Percentiles rank a stretch among this genome's conserved stretches.
phyloP scores from a whole-genome alignment of 2,888 invertebrate genomes.

The Drosophila ustulata region DNA sequence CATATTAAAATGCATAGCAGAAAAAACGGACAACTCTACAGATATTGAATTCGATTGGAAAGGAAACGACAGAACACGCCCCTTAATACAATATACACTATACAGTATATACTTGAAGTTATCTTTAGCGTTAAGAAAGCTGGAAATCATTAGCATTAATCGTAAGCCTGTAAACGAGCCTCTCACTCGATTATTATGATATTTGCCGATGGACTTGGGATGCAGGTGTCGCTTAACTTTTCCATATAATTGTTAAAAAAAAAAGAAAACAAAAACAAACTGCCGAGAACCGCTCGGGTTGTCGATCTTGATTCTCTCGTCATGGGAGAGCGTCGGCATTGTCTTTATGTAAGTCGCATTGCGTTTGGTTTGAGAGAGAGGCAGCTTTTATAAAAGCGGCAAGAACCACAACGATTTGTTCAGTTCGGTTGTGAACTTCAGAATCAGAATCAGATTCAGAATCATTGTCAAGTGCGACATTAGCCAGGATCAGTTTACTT shows the following conservation, averaged over 20 bases:
- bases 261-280: background rate
- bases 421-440: constrained; percentile 73
- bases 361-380: constrained; percentile 12
- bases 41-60: background rate
- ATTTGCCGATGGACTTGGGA: constrained; percentile 8
- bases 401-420: constrained; percentile 62
- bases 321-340: constrained; percentile 45
- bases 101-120: constrained; percentile 1
- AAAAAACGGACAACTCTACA: background rate
- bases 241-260: constrained; percentile 7
- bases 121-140: constrained; percentile 12
- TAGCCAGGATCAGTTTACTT: constrained; percentile 37
- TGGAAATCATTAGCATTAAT: constrained; percentile 20
- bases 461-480: constrained; percentile 67
- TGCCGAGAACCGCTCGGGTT: constrained; percentile 44
- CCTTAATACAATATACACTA: background rate
- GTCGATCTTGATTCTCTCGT: constrained; percentile 41
- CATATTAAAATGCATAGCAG: background rate
- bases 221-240: constrained; percentile 52
- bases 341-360: constrained; percentile 50
- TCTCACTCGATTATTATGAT: constrained; percentile 21
- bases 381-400: constrained; percentile 81
- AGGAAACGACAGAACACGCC: constrained; percentile 4
- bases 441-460: constrained; percentile 64
- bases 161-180: constrained; percentile 19